phyloP scores from a whole-genome alignment of 1,140 invertebrate genomes.

The Drosophila sproati region DNA sequence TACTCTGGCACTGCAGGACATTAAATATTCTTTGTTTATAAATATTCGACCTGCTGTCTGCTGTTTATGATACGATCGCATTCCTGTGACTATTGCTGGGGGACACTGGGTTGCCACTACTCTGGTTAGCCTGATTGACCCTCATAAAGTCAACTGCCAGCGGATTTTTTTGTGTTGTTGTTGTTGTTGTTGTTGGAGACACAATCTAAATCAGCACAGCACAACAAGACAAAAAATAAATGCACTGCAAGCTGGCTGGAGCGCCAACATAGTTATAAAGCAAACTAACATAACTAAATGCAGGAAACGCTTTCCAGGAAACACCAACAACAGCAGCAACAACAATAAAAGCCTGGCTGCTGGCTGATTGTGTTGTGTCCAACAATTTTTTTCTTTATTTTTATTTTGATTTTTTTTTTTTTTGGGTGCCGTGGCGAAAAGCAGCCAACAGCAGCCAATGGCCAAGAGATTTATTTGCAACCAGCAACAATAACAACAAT shows the following conservation, averaged over 20 bases:
- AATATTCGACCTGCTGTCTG: constrained; percentile 7
- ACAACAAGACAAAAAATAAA: constrained; percentile 9
- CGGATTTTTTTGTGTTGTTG: constrained; percentile 17
- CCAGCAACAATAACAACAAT: constrained; percentile 42
- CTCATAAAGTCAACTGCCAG: constrained; percentile 76
- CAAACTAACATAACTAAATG: constrained; percentile 58
- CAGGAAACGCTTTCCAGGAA: constrained; percentile 81
- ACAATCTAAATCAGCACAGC: constrained; percentile 64
- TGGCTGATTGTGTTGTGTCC: constrained; percentile 76
- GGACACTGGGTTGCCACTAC: constrained; percentile 6
- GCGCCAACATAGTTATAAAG: constrained; percentile 68
- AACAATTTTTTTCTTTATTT: constrained; percentile 46
- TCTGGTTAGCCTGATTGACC: constrained; percentile 68
- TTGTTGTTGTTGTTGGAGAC: constrained; percentile 14
- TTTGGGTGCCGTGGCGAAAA: constrained; percentile 63
- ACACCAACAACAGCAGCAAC: constrained; percentile 51
- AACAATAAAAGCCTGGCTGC: constrained; percentile 33
- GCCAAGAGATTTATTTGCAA: constrained; percentile 74
- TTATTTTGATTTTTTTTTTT: constrained; percentile 16
- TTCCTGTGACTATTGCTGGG: constrained; percentile 9
- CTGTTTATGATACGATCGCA: constrained; percentile 24
- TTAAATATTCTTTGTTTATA: background rate
- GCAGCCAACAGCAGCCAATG: constrained; percentile 41
- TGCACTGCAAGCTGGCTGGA: constrained; percentile 31
- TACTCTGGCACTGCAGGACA: background rate